These are phyloP conservation scores for Danaus plexippus DNA, from an alignment of 1,140 invertebrate genomes.

Conservation along the genomic window DNA sequence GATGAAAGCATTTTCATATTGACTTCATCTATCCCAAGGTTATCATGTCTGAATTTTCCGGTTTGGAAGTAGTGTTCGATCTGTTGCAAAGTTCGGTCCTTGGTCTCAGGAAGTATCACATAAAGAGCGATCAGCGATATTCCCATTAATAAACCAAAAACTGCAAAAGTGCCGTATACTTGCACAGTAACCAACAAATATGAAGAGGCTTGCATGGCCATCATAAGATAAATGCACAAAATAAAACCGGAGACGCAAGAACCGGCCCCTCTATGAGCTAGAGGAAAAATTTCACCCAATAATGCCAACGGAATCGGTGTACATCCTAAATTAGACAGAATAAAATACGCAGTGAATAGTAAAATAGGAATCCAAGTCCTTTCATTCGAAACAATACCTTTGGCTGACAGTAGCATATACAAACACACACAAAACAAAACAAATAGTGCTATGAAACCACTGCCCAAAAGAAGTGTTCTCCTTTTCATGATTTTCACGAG, in stretches of 20 bases:
- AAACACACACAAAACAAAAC: slow-evolving; percentile 31
- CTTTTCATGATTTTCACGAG: slow-evolving; percentile 44
- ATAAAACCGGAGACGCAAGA: slow-evolving; percentile 33
- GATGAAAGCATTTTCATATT: slow-evolving; percentile 23
- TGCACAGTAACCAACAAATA: slow-evolving; percentile 35
- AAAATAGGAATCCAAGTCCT: slow-evolving; percentile 35
- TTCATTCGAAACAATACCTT: slow-evolving; percentile 30
- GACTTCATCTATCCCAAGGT: slow-evolving; percentile 14
- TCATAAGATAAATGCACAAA: slow-evolving; percentile 28
- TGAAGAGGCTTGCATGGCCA: slow-evolving; percentile 42
- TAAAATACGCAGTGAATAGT: slow-evolving; percentile 43
- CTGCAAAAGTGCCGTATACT: slow-evolving; percentile 45
- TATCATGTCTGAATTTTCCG: slow-evolving; percentile 28
- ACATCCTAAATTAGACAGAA: slow-evolving; percentile 48
- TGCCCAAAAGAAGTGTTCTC: slow-evolving; percentile 39
- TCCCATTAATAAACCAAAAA: slow-evolving; percentile 33
- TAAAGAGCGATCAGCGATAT: slow-evolving; percentile 29
- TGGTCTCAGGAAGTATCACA: slow-evolving; percentile 47
- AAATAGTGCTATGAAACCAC: slow-evolving; percentile 33
- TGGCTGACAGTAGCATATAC: slow-evolving; percentile 33
- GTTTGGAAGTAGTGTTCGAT: slow-evolving; percentile 50
- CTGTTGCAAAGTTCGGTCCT: slow-evolving; percentile 47
- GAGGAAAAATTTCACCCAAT: slow-evolving; percentile 48
- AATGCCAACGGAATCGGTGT: slow-evolving; percentile 49
- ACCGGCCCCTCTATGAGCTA: slow-evolving; percentile 42